Base-by-base conservation (phyloP, 2,797 vertebrate genomes). In the Mormyrops attenuatus region DNA sequence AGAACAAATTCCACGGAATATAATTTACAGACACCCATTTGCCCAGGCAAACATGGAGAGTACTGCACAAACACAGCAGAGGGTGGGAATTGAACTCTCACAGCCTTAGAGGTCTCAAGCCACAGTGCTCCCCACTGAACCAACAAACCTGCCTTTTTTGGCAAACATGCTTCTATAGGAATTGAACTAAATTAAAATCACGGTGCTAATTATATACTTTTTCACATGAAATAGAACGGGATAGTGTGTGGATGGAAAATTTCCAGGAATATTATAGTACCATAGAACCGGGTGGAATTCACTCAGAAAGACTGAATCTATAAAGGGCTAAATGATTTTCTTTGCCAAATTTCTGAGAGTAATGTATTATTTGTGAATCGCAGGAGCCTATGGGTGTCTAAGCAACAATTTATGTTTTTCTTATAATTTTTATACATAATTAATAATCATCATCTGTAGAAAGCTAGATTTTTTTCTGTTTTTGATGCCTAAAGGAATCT, bases 361-460 rank as follows among this genome's bases (percentile, higher is more conserved):
- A 63, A 63, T 63, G 17, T 0, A 53, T 89, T 89, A 55, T 82
- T 85, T 85, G 22, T 26, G 44, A 77, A 38, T 57, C 20, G 5
- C 38, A 20, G 20, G 26, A 52, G 15, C 84, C 41, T 3, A 88
- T 22, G 22, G 85, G 69, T 89, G 50, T 90, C 93, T 89, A 93
- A 92, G 90, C 92, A 91, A 89, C 89, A 94, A 93, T 92, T 90
- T 91, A 89, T 92, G 53, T 94, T 95, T 95, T 94, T 94, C 92
- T 93, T 93, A 95, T 95, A 92, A 94, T 91, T 93, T 92, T 47
- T 87, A 88, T 95, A 89, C 92, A 95, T 95, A 92, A 96, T 95
- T 95, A 93, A 95, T 93, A 94, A 87, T 90, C 89, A 91, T 92
- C 94, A 95, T 95, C 93, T 95, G 95, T 93, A 94, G 92, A 92